Base-by-base conservation (phyloP, 35 echinoderm and acorn worm genomes). In the Apostichopus californicus region DNA sequence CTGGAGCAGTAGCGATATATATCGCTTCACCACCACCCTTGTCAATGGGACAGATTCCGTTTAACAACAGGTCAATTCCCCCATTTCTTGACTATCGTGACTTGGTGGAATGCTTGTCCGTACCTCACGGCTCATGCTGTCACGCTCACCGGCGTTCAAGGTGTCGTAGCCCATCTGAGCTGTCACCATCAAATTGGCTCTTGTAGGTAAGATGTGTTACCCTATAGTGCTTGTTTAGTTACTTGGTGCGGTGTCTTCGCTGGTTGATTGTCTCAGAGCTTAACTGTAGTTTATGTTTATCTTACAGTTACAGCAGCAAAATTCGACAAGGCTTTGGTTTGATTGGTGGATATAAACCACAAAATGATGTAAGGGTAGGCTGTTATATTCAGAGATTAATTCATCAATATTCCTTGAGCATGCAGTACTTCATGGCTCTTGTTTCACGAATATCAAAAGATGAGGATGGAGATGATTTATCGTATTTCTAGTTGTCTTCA, bases 131-230 rank as follows among this genome's bases (percentile, higher is more conserved):
- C 22, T 84, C 18, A 84, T 84, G 23, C 55, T 55, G 10, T 85
- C 81, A 85, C 55, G n/a, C 17, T 58, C 17, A 52, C 23, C n/a
- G 55, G 81, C 55, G 15, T 58, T 20, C 6, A 85, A 58, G 54
- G 81, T 85, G 81, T 85, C 81, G 57, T 58, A 46, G 23, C 6
- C 17, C 56, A 22, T 85, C 13, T 24, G 81, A 85, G 56, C 55
- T 85, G 81, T 85, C 81, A 85, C 55, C 55, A 85, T 60, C 81
- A 85, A 85, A 59, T 85, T 58, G 81, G 5, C 81, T 85, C 81
- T 23, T 23, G 81, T 60, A 5, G 81, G 18, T 58, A 85, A 22
- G 56, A 75, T 75, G 17, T 6, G 71, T 75, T 75, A 75, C 71
- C 17, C 71, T 18, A 75, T n/a, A 22, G 71, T n/a, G 8, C 58